Base-by-base conservation (phyloP, 2,113 vertebrate genomes). In the Morphnarchus princeps region DNA sequence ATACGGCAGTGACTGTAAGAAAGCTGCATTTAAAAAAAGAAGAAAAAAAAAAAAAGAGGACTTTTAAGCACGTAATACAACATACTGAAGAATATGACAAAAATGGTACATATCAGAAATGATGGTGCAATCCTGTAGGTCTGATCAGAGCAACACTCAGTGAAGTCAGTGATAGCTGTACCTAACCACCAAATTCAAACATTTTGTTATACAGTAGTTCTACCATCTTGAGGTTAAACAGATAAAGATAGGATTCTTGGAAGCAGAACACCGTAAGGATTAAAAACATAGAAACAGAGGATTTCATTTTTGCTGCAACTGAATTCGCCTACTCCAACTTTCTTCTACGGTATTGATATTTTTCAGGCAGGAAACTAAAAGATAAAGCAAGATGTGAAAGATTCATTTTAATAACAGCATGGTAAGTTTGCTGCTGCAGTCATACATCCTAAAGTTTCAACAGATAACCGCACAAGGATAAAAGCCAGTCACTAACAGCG, bases 1-100 rank as follows among this genome's bases (percentile, higher is more conserved):
- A 99, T 78, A 99, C 84, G 42, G 99, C 99, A 55, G 97, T 97
- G 43, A 98, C 98, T 47, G 97, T 98, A 95, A 99, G 92, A 97
- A 99, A 99, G 49, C 99, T 99, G 97, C 19, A 95, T 93, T 61
- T 24, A 50, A 21, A 22, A 77, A 63, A 63, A 16, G 20, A 52
- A 31, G 59, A 25, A 22, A 77, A 32, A 52, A 52, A 52, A 25
- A n/a, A 40, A 72, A 15, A 85, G 13, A 82, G 2, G 7, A 50
- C 38, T 86, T 34, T 80, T 36, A 65, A 72, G 40, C 34, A 80
- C 2, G 2, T 32, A 93, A 83, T 21, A 70, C 2, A 0, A 58
- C 20, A 77, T 16, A 62, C 50, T 84, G 72, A 50, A 87, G 92
- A 58, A 93, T 17, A 40, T 13, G 17, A 76, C 67, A 88, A 67